Conservation (phyloP, 2,797 vertebrate species). For the Australoheros facetus region DNA sequence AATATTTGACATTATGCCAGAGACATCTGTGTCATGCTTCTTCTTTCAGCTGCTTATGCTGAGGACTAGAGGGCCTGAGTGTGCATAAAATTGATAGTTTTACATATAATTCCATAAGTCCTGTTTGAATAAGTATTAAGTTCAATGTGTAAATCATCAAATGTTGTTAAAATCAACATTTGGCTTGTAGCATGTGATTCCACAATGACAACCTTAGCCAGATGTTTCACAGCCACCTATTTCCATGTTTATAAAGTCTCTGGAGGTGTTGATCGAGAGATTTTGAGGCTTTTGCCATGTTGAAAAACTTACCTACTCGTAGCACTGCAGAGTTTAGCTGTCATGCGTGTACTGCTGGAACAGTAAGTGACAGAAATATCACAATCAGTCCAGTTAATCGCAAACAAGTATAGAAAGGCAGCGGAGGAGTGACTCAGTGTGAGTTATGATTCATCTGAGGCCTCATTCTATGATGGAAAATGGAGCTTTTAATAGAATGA, state of each 20-base stretch:
- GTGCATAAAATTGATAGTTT: neutral
- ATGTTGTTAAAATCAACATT: neutral
- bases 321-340: conserved; percentile 21
- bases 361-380: conserved; percentile 55
- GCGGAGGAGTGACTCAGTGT: conserved; percentile 38
- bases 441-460: conserved; percentile 44
- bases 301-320: neutral
- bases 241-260: neutral
- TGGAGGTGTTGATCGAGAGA: neutral
- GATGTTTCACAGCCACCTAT: neutral
- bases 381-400: conserved; percentile 37
- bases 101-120: neutral
- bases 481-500: conserved; percentile 45
- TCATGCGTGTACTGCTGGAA: conserved; percentile 20
- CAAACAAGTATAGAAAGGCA: conserved; percentile 43
- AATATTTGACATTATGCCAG: neutral
- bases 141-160: too few species aligned
- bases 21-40: neutral
- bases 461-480: conserved; percentile 26
- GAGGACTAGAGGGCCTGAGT: neutral
- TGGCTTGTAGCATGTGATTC: neutral
- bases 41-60: neutral
- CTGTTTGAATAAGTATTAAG: neutral
- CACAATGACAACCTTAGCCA: neutral
- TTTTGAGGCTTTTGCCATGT: neutral